phyloP scores from a whole-genome alignment of 2,113 vertebrate species.

The Stigmatopora argus region DNA sequence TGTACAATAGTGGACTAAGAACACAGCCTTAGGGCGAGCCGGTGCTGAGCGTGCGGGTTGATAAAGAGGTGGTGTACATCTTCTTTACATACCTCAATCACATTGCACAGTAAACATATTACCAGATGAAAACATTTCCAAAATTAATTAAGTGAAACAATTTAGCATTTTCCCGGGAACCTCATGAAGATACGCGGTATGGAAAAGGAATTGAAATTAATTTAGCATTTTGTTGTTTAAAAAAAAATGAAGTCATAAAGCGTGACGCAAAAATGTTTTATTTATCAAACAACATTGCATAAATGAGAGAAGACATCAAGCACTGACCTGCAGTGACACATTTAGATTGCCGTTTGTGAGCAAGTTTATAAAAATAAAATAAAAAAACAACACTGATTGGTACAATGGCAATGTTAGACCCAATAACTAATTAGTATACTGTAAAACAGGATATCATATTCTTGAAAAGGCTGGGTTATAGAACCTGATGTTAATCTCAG shows the following conservation, averaged over 20 bases:
- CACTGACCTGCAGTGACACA: constrained; percentile 61
- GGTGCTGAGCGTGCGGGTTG: too few relatives aligned
- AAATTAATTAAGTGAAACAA: background rate
- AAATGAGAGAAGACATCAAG: constrained; percentile 6
- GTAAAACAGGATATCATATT: background rate
- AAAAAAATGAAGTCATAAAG: background rate
- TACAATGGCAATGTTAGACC: too few relatives aligned
- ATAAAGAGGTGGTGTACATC: too few relatives aligned
- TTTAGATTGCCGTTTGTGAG: constrained; percentile 30
- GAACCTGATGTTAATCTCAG: background rate
- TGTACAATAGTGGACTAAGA: too few relatives aligned
- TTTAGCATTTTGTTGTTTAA: too few relatives aligned
- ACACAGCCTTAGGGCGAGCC: too few relatives aligned
- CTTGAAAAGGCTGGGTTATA: background rate
- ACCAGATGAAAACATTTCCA: background rate
- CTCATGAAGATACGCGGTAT: too few relatives aligned
- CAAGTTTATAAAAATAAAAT: constrained; percentile 4
- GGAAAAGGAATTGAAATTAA: background rate
- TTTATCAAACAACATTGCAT: constrained; percentile 25
- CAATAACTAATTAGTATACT: background rate
- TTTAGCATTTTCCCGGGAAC: too few relatives aligned
- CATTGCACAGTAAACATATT: too few relatives aligned
- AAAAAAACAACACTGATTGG: background rate
- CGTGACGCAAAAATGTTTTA: constrained; percentile 34
- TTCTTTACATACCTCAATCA: too few relatives aligned